A percentile compares a stretch with the other conserved stretches of the same genome.
phyloP scores from a whole-genome alignment of 2,888 invertebrate species.

The Panopea generosa region DNA sequence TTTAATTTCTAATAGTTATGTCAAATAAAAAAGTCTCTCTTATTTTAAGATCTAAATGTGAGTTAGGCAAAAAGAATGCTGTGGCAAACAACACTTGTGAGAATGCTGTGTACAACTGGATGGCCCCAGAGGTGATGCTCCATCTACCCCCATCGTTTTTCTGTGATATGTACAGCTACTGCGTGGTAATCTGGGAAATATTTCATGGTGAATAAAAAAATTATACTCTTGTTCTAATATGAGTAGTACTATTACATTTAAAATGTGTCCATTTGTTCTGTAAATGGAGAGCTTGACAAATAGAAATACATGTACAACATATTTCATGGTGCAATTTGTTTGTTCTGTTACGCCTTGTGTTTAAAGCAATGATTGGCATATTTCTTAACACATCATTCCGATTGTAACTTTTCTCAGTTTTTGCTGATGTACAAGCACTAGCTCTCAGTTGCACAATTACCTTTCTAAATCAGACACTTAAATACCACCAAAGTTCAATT shows the following conservation, averaged over 20 bases:
- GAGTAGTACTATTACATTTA: neutral
- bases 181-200: constrained; percentile 86
- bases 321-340: no score
- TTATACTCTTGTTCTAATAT: neutral
- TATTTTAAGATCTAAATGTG: constrained; percentile 69
- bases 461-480: no score
- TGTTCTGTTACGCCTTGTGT: no score
- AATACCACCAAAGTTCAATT: no score
- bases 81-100: constrained; percentile 62
- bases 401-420: no score
- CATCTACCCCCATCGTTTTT: constrained; percentile 79
- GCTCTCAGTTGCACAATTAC: no score
- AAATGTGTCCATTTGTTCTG: neutral
- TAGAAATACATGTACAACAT: no score
- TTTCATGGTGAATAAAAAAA: constrained; percentile 76
- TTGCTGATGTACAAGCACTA: no score
- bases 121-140: constrained; percentile 85
- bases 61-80: constrained; percentile 71
- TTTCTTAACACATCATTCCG: no score
- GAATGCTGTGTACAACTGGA: constrained; percentile 84
- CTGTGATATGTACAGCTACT: constrained; percentile 85
- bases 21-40: neutral
- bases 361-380: no score
- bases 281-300: no score
- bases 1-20: no score